Percentiles rank a stretch among this genome's conserved stretches.
phyloP scores from a whole-genome alignment of 2,888 invertebrate species.

The Merodon equestris region DNA sequence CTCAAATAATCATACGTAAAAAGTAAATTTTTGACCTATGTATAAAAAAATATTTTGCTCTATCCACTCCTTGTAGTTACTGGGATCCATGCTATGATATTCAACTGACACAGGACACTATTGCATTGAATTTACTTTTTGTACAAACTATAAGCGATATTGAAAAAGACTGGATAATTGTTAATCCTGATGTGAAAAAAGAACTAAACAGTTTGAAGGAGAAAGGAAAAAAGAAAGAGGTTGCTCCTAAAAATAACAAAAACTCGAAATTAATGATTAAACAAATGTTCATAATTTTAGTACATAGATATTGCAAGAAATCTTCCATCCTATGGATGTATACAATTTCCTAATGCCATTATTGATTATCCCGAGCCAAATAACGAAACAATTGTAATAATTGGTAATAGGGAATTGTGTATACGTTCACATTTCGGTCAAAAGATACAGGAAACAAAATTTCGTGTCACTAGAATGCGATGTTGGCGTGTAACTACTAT shows the following conservation, averaged over 20 bases:
- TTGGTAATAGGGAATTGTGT: conserved; percentile 92
- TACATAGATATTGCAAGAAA: conserved; percentile 91
- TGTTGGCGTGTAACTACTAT: conserved; percentile 97
- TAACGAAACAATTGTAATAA: conserved; percentile 86
- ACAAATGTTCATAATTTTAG: conserved; percentile 80
- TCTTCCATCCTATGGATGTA: conserved; percentile 93
- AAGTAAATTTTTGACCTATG: conserved; percentile 84
- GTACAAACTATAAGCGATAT: conserved; percentile 93
- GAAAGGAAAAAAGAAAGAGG: conserved; percentile 90
- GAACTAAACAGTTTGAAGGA: conserved; percentile 86
- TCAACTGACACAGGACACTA: conserved; percentile 88
- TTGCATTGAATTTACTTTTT: conserved; percentile 91
- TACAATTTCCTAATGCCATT: conserved; percentile 87
- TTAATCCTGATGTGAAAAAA: conserved; percentile 84
- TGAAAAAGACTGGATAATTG: conserved; percentile 90
- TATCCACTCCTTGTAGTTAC: conserved; percentile 81
- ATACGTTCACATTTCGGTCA: conserved; percentile 83
- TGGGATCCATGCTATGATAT: conserved; percentile 93
- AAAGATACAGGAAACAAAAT: conserved; percentile 89
- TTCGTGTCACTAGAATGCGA: conserved; percentile 96
- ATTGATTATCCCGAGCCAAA: conserved; percentile 87
- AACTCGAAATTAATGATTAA: too few species aligned
- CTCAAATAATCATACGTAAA: conserved; percentile 92
- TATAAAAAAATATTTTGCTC: too few species aligned
- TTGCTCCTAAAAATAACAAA: conserved; percentile 72